Percentiles rank a stretch among this genome's conserved stretches.
Evolutionary conservation across 2,113 vertebrate genomes (phyloP).

Genomic region (Rhinolophus sinicus): DNA sequence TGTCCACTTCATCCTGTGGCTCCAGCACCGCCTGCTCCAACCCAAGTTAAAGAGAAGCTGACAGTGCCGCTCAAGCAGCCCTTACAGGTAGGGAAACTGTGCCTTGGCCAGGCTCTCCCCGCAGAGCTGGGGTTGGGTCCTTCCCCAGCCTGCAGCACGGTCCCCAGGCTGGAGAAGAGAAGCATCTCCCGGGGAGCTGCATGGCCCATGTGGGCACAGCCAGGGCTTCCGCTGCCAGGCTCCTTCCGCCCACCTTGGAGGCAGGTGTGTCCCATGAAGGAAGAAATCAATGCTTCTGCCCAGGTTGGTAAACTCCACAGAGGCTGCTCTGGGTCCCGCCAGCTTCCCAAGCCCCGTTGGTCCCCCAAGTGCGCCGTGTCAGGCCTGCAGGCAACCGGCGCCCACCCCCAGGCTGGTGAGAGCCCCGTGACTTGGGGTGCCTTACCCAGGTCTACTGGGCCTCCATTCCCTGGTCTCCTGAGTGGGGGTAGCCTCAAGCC

Average conservation of each 20-base stretch:
- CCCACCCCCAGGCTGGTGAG: background rate
- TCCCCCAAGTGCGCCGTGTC: no score
- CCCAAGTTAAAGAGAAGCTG: background rate
- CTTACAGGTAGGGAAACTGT: background rate
- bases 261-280: no score
- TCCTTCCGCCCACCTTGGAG: background rate
- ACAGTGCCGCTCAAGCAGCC: accelerated
- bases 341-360: accelerated
- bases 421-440: accelerated
- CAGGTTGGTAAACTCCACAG: no score
- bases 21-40: background rate
- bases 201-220: no score
- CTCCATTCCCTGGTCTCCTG: background rate
- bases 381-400: accelerated
- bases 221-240: accelerated
- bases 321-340: background rate
- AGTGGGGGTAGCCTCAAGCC: no score
- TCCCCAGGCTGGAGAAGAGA: background rate
- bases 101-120: accelerated
- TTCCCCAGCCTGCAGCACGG: background rate
- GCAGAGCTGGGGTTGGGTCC: background rate
- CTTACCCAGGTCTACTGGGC: background rate
- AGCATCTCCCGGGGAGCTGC: accelerated
- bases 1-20: accelerated
- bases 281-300: background rate